phyloP scores from a whole-genome alignment of 2,888 invertebrate genomes.

The Oscheius sp. region DNA sequence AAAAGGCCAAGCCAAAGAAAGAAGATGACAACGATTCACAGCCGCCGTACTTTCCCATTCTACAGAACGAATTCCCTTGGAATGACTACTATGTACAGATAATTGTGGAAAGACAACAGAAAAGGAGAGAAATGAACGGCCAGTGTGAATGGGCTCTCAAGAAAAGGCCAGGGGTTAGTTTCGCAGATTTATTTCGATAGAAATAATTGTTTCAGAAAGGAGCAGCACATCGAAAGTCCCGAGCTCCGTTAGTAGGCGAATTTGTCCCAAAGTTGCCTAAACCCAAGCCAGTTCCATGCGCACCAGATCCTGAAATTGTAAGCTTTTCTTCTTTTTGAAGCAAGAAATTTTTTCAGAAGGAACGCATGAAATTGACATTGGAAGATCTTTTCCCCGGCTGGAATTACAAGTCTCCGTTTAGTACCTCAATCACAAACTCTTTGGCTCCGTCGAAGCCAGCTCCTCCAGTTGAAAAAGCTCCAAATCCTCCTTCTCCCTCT shows the following conservation, averaged over 20 bases:
- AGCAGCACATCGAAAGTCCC: conserved; percentile 4
- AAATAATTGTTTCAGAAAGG: conserved; percentile 1
- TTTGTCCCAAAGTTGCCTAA: background rate
- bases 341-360: background rate
- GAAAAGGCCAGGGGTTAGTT: conserved; percentile 8
- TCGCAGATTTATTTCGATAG: background rate
- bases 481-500: background rate
- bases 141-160: background rate
- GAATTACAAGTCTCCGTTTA: conserved; percentile 13
- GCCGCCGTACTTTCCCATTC: too few relatives aligned
- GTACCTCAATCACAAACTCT: background rate
- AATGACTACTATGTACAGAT: conserved; percentile 1
- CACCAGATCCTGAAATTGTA: background rate
- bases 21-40: background rate
- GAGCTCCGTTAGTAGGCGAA: background rate
- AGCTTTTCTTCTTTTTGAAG: background rate
- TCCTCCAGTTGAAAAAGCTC: conserved; percentile 1
- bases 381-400: conserved; percentile 39
- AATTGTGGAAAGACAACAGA: background rate
- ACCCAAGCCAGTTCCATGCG: too few relatives aligned
- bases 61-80: conserved; percentile 6
- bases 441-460: too few relatives aligned
- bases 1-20: background rate
- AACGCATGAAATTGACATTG: background rate
- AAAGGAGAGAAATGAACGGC: background rate